Conservation (phyloP, 92 coral and sea anemone species). For the Phenganax marumi region DNA sequence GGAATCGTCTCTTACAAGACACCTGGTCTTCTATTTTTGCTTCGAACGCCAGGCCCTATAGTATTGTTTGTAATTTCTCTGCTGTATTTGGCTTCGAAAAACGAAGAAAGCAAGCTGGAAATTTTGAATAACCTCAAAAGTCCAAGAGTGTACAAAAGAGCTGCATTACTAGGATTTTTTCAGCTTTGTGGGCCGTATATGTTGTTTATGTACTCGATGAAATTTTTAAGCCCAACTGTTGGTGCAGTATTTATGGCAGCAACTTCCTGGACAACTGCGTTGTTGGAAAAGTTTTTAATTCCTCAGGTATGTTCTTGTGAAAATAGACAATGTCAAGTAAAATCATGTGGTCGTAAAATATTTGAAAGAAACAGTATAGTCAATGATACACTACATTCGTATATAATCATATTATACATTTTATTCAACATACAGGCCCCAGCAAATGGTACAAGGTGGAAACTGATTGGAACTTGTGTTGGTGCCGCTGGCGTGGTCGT, state of each 20-base stretch:
- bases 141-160: slow-evolving; percentile 65
- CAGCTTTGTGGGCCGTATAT: slow-evolving; percentile 92
- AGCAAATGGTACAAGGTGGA: slow-evolving; percentile 15
- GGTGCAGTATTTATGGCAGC: slow-evolving; percentile 92
- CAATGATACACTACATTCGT: background rate
- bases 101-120: slow-evolving; percentile 59
- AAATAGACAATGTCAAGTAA: background rate
- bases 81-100: slow-evolving; percentile 52
- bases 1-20: slow-evolving; percentile 69
- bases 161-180: slow-evolving; percentile 82
- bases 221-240: slow-evolving; percentile 73
- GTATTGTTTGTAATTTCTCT: slow-evolving; percentile 59
- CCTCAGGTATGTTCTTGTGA: slow-evolving; percentile 3
- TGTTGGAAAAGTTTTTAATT: slow-evolving; percentile 57
- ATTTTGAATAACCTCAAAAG: slow-evolving; percentile 59
- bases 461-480: slow-evolving; percentile 37
- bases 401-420: background rate
- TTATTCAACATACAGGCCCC: background rate
- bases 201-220: slow-evolving; percentile 79
- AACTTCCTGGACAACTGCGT: slow-evolving; percentile 79
- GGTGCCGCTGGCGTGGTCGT: slow-evolving; percentile 65
- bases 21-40: slow-evolving; percentile 81
- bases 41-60: slow-evolving; percentile 90
- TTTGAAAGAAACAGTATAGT: too few species aligned
- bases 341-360: background rate